Evolutionary conservation across 2,113 vertebrate species (phyloP).

Genomic region (Ahaetulla prasina): DNA sequence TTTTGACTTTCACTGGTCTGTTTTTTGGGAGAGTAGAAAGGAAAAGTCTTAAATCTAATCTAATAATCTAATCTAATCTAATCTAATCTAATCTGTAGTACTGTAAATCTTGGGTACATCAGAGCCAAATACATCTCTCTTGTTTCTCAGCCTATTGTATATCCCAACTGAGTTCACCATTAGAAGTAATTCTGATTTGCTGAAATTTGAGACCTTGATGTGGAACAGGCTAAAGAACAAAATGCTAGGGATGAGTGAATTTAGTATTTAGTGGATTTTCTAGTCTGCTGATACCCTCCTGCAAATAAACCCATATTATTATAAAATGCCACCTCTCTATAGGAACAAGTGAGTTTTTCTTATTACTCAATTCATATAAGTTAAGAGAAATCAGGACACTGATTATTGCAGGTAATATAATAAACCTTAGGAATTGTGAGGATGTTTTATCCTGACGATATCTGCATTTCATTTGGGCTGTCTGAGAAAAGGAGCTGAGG

Average conservation of each 20-base stretch:
- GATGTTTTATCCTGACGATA: slow-evolving; percentile 25
- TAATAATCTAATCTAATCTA: background rate
- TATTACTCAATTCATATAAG: slow-evolving; percentile 4
- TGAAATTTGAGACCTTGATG: background rate
- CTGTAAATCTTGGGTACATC: background rate
- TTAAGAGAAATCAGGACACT: background rate
- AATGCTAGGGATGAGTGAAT: background rate
- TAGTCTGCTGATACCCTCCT: background rate
- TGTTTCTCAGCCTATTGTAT: background rate
- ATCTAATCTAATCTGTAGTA: background rate
- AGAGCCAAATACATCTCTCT: background rate
- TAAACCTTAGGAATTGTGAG: background rate
- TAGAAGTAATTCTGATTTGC: background rate
- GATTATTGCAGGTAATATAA: slow-evolving; percentile 15
- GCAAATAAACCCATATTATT: background rate
- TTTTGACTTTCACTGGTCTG: background rate
- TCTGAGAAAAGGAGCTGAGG: background rate
- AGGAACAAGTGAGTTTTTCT: background rate
- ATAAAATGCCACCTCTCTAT: background rate
- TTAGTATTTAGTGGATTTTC: background rate
- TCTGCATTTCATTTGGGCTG: slow-evolving; percentile 4
- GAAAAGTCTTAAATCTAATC: background rate
- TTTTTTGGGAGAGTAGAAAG: background rate
- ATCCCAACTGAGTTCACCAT: background rate
- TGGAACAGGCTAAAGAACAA: background rate